Evolutionary conservation across 2,888 invertebrate genomes (phyloP).

Genomic region (Leucophora obtusa): DNA sequence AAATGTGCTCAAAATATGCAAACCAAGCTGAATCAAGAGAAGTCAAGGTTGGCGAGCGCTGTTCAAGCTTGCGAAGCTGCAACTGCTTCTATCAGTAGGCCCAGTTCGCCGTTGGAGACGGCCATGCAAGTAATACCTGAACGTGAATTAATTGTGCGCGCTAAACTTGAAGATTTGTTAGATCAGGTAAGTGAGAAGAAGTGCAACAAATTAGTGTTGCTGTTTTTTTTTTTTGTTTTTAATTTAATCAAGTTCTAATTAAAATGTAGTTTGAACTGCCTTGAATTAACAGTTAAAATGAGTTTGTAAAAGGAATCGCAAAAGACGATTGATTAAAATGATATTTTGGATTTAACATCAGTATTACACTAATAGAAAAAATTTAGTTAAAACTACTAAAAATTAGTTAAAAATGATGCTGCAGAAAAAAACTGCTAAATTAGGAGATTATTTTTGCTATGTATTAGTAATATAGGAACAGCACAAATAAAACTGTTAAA

Average conservation of each 20-base stretch:
- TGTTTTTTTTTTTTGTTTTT: neutral
- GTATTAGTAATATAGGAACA: too few species aligned
- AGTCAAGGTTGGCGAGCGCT: conserved; percentile 89
- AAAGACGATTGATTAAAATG: neutral
- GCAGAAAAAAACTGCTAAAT: too few species aligned
- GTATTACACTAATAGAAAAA: too few species aligned
- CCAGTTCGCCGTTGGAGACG: conserved; percentile 92
- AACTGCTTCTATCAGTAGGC: conserved; percentile 92
- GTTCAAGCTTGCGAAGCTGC: conserved; percentile 96
- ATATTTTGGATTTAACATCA: neutral
- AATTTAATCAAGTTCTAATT: too few species aligned
- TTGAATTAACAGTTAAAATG: neutral
- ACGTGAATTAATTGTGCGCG: conserved; percentile 90
- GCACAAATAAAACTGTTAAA: too few species aligned
- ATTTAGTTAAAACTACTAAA: too few species aligned
- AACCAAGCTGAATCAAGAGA: conserved; percentile 92
- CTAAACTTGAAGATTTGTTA: conserved; percentile 92
- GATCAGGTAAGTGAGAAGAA: conserved; percentile 86
- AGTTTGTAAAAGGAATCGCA: conserved; percentile 4
- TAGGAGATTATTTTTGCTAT: too few species aligned
- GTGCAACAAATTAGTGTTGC: neutral
- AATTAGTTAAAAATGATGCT: too few species aligned
- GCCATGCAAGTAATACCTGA: conserved; percentile 91
- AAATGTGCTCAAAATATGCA: conserved; percentile 89
- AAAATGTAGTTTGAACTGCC: conserved; percentile 8